Evolutionary conservation across 2,888 invertebrate species (phyloP), one percentile per base, ranked within the genome.

Genomic region (Calliopum simillimum): DNA sequence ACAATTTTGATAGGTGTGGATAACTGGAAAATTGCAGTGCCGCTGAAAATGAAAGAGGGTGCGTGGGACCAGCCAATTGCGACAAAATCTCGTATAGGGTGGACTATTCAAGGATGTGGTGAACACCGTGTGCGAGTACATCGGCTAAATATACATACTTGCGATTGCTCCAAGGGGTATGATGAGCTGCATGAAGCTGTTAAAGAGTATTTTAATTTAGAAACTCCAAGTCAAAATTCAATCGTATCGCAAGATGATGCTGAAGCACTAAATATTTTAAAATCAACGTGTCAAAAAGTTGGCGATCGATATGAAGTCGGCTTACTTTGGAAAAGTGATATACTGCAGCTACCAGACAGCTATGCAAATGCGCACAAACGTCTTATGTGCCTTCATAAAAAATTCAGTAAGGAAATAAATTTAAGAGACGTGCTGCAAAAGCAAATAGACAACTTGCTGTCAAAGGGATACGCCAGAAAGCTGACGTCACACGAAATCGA

Each of bases 281-380:
- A 74, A 23, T 47, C 56, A 13, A 75, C 73, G 13, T 75, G 72
- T 51, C 58, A 62, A 51, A 47, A 68, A 25, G 43, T 53, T 23
- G 64, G 43, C 33, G 67, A 62, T 6, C 59, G 59, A n/a, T 76
- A 63, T 19, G 74, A 77, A 72, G 75, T 73, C 16, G 76, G 75
- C 2, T 69, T 79, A 21, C 68, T 78, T 14, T 77, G 79, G 77
- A 74, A 73, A 66, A 74, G 73, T 46, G 69, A 75, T 16, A 23
- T 71, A 21, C 33, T 71, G 68, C 49, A 55, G 21, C 44, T 70
- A n/a, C 74, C 75, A 25, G 72, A 75, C 44, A 73, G 69, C 61
- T 70, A 53, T 25, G 11, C 55, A 43, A 76, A 68, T 44, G 16
- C 13, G 2, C 11, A 41, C 19, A 33, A 21, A 19, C 2, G 59